phyloP scores from a whole-genome alignment of 2,888 invertebrate species.

The Lasioglossum malachurum region DNA sequence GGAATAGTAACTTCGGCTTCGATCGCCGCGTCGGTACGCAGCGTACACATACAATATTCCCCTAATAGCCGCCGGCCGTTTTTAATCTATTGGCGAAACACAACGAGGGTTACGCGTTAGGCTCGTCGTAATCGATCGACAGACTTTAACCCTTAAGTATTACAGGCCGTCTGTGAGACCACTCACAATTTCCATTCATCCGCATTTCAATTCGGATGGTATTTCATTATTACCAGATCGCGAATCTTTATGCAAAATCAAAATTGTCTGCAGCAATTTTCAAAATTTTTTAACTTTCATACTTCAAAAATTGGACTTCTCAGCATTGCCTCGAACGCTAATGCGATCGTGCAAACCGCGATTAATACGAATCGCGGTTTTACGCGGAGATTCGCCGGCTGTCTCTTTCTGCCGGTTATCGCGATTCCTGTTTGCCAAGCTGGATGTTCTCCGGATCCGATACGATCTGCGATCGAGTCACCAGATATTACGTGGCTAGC shows the following conservation, averaged over 20 bases:
- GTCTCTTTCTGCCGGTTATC: slow-evolving; percentile 34
- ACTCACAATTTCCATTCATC: too few relatives aligned
- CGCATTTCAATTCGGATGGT: too few relatives aligned
- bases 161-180: background rate
- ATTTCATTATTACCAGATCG: too few relatives aligned
- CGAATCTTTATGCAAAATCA: too few relatives aligned
- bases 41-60: background rate
- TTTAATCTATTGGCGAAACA: slow-evolving; percentile 27
- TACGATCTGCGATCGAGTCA: slow-evolving; percentile 67
- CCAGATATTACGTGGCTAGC: slow-evolving; percentile 62
- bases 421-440: slow-evolving; percentile 67
- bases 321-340: background rate
- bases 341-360: slow-evolving; percentile 28
- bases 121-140: slow-evolving; percentile 15
- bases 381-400: slow-evolving; percentile 27
- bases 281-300: background rate
- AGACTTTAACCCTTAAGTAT: background rate
- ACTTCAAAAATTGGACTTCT: background rate
- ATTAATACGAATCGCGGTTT: slow-evolving; percentile 62
- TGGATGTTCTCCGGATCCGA: slow-evolving; percentile 62
- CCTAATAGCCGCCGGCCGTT: slow-evolving; percentile 19
- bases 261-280: too few relatives aligned
- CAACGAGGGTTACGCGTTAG: background rate
- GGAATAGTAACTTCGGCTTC: slow-evolving; percentile 47
- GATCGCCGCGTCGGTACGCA: slow-evolving; percentile 34